A percentile compares a stretch with the other conserved stretches of the same genome.
These are phyloP conservation scores for Sericinus montela DNA, from an alignment of 2,888 invertebrate species.

Conservation along the genomic window DNA sequence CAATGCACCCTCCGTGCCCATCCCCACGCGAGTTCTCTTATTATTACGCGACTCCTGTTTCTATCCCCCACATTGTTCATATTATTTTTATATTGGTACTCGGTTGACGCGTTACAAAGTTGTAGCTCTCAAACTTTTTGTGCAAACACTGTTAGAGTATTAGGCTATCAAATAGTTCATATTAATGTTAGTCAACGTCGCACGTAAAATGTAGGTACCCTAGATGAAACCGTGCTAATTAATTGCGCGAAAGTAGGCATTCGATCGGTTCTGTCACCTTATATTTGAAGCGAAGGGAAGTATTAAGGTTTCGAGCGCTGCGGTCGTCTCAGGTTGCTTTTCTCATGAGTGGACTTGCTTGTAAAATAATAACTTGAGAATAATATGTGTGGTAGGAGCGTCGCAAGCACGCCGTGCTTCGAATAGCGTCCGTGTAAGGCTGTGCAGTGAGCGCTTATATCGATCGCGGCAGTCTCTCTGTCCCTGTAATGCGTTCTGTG, in stretches of 20 bases:
- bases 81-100: conserved; percentile 68
- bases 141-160: not conserved
- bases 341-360: conserved; percentile 78
- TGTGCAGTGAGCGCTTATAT: conserved; percentile 60
- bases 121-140: conserved; percentile 1
- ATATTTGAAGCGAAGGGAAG: conserved; percentile 78
- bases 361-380: conserved; percentile 77
- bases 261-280: conserved; percentile 70
- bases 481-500: conserved; percentile 60
- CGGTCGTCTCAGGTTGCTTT: conserved; percentile 79
- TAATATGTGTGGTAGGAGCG: conserved; percentile 67
- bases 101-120: conserved; percentile 64
- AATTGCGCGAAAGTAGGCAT: conserved; percentile 44
- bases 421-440: conserved; percentile 50
- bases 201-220: conserved; percentile 18
- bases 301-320: conserved; percentile 78
- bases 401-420: conserved; percentile 51
- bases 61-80: conserved; percentile 75
- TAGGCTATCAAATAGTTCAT: not conserved
- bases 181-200: conserved; percentile 20
- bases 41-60: conserved; percentile 74
- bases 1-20: conserved; percentile 77
- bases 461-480: conserved; percentile 64
- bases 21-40: conserved; percentile 77
- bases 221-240: conserved; percentile 46